Conservation (phyloP, 2,113 vertebrate genomes). For the human (Homo sapiens) region DNA sequence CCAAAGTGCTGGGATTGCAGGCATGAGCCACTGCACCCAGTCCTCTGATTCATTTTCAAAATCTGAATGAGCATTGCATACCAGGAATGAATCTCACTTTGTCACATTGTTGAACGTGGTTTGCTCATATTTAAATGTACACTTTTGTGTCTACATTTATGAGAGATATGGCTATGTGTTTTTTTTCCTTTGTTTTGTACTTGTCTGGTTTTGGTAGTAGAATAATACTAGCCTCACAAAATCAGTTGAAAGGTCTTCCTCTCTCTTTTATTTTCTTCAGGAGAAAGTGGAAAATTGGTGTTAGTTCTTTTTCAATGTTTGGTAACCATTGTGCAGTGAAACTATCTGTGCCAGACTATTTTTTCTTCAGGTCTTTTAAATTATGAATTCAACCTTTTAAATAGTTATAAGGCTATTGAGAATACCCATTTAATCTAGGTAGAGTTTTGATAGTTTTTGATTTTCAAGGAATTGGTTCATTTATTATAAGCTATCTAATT, state of each 20-base stretch:
- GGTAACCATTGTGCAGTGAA: neutral
- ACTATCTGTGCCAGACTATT: neutral
- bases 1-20: too few species aligned
- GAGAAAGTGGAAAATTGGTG: neutral
- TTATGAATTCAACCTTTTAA: neutral
- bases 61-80: neutral
- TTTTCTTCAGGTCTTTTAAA: neutral
- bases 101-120: neutral
- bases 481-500: neutral
- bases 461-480: neutral
- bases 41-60: neutral
- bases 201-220: neutral
- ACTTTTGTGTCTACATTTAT: neutral
- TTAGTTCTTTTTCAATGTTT: neutral
- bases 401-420: neutral
- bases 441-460: neutral
- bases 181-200: neutral
- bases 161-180: neutral
- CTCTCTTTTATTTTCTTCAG: neutral
- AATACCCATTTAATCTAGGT: neutral
- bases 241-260: neutral
- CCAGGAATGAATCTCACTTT: neutral
- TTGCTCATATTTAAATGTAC: neutral
- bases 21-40: too few species aligned
- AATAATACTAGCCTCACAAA: neutral